Evolutionary conservation across 2,797 vertebrate species (phyloP).

Genomic region (Phataginus tetradactyla): DNA sequence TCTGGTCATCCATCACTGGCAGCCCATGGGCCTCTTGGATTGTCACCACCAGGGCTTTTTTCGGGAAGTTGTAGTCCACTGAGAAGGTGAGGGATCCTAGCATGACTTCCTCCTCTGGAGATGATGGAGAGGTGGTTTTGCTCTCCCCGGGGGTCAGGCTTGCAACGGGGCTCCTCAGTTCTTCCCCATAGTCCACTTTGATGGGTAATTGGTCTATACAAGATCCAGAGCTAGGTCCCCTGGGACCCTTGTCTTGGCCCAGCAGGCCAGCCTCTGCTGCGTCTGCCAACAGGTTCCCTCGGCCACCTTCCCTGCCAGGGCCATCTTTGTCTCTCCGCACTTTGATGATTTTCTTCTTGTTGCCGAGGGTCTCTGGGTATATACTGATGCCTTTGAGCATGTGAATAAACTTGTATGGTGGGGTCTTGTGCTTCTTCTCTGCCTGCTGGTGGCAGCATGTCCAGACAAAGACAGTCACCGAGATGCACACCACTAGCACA

Average conservation of each 20-base stretch:
- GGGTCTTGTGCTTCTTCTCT: conserved; percentile 88
- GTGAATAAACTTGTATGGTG: conserved; percentile 96
- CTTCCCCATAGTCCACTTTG: conserved; percentile 89
- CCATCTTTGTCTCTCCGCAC: conserved; percentile 85
- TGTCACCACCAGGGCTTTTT: conserved; percentile 97
- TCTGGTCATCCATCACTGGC: conserved; percentile 94
- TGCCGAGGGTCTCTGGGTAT: conserved; percentile 95
- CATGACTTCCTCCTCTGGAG: conserved; percentile 89
- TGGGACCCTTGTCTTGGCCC: background rate
- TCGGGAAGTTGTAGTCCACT: conserved; percentile 98
- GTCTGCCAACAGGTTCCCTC: conserved; percentile 85
- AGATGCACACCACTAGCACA: conserved; percentile 92
- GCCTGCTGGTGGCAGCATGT: conserved; percentile 95
- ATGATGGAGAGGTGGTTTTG: conserved; percentile 92
- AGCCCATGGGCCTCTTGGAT: conserved; percentile 94
- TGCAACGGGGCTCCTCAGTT: conserved; percentile 90
- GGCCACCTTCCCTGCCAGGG: conserved; percentile 48
- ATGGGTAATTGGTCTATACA: conserved; percentile 90
- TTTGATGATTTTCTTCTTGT: conserved; percentile 93
- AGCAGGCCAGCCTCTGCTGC: conserved; percentile 85
- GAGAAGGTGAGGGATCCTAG: conserved; percentile 93
- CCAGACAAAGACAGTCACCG: conserved; percentile 94
- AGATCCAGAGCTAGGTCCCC: conserved; percentile 28
- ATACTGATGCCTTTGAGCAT: conserved; percentile 99
- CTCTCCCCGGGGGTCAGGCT: conserved; percentile 91